Evolutionary conservation across 2,113 vertebrate species (phyloP).

Genomic region (Hypocryptadius cinnamomeus): DNA sequence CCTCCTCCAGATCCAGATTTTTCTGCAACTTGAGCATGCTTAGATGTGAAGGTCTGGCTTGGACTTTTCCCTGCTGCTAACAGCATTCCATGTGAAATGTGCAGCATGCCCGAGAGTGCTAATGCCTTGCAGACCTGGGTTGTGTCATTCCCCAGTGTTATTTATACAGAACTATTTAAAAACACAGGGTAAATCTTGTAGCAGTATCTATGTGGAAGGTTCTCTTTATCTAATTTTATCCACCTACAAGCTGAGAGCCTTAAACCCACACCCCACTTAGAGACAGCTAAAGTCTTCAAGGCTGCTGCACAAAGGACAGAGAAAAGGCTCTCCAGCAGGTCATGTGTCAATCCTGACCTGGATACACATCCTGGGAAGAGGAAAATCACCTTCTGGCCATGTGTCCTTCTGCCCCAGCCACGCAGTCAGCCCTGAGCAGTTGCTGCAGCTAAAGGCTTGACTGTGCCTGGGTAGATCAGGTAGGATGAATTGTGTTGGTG

Average conservation of each 20-base stretch:
- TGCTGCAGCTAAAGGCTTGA: not conserved
- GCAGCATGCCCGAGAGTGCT: not conserved
- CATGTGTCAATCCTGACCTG: not conserved
- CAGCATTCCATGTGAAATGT: not conserved
- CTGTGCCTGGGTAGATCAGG: not conserved
- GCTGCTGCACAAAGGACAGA: not conserved
- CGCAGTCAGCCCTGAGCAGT: not conserved
- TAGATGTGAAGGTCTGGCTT: not conserved
- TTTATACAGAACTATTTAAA: constrained; percentile 24
- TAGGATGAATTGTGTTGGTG: not conserved
- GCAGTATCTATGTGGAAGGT: not conserved
- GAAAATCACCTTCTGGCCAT: not conserved
- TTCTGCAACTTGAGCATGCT: not conserved
- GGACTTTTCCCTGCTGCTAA: not conserved
- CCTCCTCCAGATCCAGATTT: not conserved
- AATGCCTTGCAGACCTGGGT: constrained; percentile 11
- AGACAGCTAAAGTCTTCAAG: not conserved
- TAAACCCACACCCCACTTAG: not conserved
- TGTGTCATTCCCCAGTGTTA: not conserved
- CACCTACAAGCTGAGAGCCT: not conserved
- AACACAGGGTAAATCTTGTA: not conserved
- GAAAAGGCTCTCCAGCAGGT: not conserved
- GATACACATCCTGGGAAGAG: not conserved
- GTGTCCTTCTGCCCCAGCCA: not conserved
- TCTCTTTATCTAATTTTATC: not conserved